Conservation (phyloP, 64 coral and sea anemone genomes). For the Dendronephthya gigantea region DNA sequence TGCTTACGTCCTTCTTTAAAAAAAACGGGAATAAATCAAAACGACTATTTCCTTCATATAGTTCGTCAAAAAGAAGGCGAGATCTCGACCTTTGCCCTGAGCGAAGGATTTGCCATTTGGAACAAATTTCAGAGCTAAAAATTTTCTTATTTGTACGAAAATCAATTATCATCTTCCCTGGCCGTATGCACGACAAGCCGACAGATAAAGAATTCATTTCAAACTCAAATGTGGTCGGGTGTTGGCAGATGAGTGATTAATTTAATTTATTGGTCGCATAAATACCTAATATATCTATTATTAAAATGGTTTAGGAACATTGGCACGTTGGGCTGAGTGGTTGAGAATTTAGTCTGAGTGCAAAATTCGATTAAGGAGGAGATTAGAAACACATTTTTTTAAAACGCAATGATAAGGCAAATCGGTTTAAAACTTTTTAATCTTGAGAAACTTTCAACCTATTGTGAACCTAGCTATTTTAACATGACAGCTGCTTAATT, state of each 20-base stretch:
- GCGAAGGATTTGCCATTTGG: background rate
- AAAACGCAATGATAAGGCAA: background rate
- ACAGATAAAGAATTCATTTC: background rate
- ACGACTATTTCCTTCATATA: background rate
- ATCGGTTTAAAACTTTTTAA: background rate
- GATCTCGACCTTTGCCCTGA: background rate
- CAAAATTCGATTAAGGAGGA: background rate
- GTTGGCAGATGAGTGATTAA: background rate
- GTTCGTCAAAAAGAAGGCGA: background rate
- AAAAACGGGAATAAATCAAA: too few relatives aligned
- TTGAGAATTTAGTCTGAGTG: background rate
- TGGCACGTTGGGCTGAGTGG: background rate
- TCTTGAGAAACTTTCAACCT: background rate
- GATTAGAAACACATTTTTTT: background rate
- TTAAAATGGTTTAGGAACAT: too few relatives aligned
- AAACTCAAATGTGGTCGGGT: background rate
- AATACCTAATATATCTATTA: background rate
- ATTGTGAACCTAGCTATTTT: too few relatives aligned
- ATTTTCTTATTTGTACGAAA: background rate
- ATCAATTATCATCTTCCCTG: background rate
- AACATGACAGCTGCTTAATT: too few relatives aligned
- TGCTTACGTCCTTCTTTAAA: too few relatives aligned
- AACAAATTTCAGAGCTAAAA: background rate
- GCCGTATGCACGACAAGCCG: background rate
- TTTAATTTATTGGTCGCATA: background rate